phyloP scores from a whole-genome alignment of 2,888 invertebrate species.

The Cataglyphis cursor region DNA sequence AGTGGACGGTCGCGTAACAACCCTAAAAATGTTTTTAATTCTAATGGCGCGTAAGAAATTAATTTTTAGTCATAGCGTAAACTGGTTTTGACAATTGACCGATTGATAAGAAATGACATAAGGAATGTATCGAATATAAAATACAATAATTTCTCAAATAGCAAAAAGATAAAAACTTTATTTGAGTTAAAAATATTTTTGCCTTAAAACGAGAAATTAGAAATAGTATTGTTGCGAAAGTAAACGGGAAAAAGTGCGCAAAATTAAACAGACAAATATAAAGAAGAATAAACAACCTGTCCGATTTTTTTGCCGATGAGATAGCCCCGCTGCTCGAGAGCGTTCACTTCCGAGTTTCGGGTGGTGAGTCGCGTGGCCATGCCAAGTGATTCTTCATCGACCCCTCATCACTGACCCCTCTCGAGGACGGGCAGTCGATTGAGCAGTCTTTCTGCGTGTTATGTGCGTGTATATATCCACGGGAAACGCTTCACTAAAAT shows the following conservation, averaged over 20 bases:
- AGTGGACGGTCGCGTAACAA: conserved; percentile 96
- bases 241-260: neutral
- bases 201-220: neutral
- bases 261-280: conserved; percentile 8
- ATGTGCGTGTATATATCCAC: neutral
- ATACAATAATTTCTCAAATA: neutral
- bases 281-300: conserved; percentile 84
- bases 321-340: conserved; percentile 94
- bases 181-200: neutral
- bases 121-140: neutral
- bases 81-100: neutral
- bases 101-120: neutral
- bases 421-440: conserved; percentile 37
- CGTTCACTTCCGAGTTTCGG: conserved; percentile 94
- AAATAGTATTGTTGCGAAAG: neutral
- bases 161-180: neutral
- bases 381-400: conserved; percentile 82
- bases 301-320: conserved; percentile 95
- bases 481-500: neutral
- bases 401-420: conserved; percentile 58
- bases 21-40: conserved; percentile 88
- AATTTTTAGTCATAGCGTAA: neutral
- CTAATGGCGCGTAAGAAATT: neutral
- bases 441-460: neutral
- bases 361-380: conserved; percentile 93